Percentiles rank a stretch among this genome's conserved stretches.
Conservation (phyloP, 2,888 invertebrate genomes). For the Napeogenes inachia region DNA sequence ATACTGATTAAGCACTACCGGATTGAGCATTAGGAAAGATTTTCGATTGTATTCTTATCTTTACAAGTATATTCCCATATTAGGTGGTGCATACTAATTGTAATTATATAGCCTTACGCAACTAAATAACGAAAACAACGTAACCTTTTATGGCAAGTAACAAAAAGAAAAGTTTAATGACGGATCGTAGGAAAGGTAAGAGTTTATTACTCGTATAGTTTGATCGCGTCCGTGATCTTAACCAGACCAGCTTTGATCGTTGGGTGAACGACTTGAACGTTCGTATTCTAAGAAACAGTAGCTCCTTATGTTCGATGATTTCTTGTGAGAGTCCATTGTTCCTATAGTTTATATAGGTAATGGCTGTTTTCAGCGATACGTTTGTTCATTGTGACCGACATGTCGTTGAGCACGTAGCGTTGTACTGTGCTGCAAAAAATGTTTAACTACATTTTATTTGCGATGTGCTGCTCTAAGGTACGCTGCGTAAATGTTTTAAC, state of each 20-base stretch:
- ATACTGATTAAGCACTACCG: conserved; percentile 19
- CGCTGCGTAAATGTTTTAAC: conserved; percentile 6
- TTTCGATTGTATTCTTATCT: background rate
- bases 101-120: background rate
- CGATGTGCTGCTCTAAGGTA: conserved; percentile 9
- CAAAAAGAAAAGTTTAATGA: conserved; percentile 20
- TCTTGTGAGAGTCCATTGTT: conserved; percentile 32
- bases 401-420: conserved; percentile 52
- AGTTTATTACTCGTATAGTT: conserved; percentile 27
- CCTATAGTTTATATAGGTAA: conserved; percentile 20
- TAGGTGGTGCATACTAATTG: background rate
- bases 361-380: conserved; percentile 39
- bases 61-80: background rate
- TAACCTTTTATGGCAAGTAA: conserved; percentile 16
- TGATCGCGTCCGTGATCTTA: conserved; percentile 37
- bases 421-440: conserved; percentile 29
- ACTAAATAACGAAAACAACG: background rate
- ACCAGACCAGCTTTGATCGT: conserved; percentile 34
- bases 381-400: conserved; percentile 41
- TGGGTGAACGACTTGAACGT: conserved; percentile 20
- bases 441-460: conserved; percentile 22
- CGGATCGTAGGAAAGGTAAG: conserved; percentile 21
- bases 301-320: conserved; percentile 48
- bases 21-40: conserved; percentile 20
- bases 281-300: conserved; percentile 59